phyloP scores from a whole-genome alignment of 2,113 vertebrate species.

The Gobius niger region DNA sequence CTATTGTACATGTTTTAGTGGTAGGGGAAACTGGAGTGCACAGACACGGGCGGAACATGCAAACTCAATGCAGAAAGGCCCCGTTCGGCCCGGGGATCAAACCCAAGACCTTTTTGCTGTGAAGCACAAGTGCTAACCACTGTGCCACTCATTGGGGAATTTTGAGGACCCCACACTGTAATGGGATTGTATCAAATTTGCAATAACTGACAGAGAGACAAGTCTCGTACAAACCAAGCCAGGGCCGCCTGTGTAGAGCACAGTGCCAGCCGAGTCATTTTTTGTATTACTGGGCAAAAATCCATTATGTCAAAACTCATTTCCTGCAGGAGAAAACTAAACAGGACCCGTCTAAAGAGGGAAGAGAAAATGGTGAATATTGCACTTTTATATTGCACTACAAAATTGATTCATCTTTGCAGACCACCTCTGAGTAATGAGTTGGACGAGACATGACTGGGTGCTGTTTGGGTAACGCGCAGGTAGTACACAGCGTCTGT shows the following conservation, averaged over 20 bases:
- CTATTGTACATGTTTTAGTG: too few relatives aligned
- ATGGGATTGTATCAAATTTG: slow-evolving; percentile 53
- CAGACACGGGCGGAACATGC: too few relatives aligned
- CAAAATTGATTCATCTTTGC: slow-evolving; percentile 65
- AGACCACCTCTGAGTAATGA: slow-evolving; percentile 70
- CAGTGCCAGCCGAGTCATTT: slow-evolving; percentile 58
- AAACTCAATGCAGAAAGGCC: too few relatives aligned
- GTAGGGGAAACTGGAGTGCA: too few relatives aligned
- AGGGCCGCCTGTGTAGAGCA: slow-evolving; percentile 36
- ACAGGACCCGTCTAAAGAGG: slow-evolving; percentile 68
- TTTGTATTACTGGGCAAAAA: slow-evolving; percentile 74
- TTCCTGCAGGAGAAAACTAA: slow-evolving; percentile 77
- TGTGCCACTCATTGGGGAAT: background rate
- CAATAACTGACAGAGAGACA: slow-evolving; percentile 46
- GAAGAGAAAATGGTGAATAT: slow-evolving; percentile 75
- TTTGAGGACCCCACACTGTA: slow-evolving; percentile 4
- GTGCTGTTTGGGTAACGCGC: slow-evolving; percentile 62
- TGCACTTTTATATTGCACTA: slow-evolving; percentile 51
- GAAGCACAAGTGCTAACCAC: too few relatives aligned
- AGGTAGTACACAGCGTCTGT: slow-evolving; percentile 57
- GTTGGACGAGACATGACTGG: slow-evolving; percentile 40
- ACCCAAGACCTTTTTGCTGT: too few relatives aligned
- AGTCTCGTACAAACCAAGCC: slow-evolving; percentile 66
- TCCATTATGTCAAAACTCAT: slow-evolving; percentile 82
- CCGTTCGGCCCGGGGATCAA: too few relatives aligned